Base-by-base conservation (phyloP, 2,797 vertebrate species). In the Pitangus sulphuratus region DNA sequence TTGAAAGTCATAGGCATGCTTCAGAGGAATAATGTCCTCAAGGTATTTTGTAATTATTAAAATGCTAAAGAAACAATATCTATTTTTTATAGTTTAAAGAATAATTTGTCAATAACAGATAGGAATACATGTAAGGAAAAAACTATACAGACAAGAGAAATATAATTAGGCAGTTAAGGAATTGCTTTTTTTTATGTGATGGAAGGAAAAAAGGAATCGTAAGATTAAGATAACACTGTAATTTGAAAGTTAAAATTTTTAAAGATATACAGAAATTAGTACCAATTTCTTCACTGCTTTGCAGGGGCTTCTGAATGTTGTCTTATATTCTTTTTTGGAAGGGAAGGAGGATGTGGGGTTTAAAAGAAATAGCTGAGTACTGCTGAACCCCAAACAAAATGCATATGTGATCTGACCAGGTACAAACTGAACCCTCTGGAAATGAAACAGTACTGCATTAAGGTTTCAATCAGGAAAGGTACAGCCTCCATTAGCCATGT, bases 1-100 rank as follows among this genome's bases (percentile, higher is more conserved):
- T 25, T 94, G 76, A 92, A 96, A 92, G 87, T 92, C 92, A 85
- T 62, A 44, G 7, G 19, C 20, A 18, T 14, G 20, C 69, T 94
- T 94, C 11, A 18, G 68, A 83, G 40, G 61, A 89, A 86, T 80
- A 90, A 87, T 90, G 26, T 22, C 83, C 44, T 92, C 24, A 76
- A 76, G 80, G 74, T 82, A 79, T 91, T 91, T 86, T 81, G 18
- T 61, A 94, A 81, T 87, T 81, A 89, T 89, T 84, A 56, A 93
- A 92, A 90, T 56, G 42, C 64, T 89, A 92, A 84, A 89, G 40
- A 14, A 90, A 64, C 8, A 80, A 51, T 82, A 79, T 76, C 60
- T 51, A 42, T 44, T 68, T 92, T 74, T 84, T 21, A 64, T n/a
- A 80, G 50, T 18, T 56, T 51, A 89, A 90, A 80, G 42, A 42